phyloP scores from a whole-genome alignment of 2,113 vertebrate genomes.

The Mugil cephalus region DNA sequence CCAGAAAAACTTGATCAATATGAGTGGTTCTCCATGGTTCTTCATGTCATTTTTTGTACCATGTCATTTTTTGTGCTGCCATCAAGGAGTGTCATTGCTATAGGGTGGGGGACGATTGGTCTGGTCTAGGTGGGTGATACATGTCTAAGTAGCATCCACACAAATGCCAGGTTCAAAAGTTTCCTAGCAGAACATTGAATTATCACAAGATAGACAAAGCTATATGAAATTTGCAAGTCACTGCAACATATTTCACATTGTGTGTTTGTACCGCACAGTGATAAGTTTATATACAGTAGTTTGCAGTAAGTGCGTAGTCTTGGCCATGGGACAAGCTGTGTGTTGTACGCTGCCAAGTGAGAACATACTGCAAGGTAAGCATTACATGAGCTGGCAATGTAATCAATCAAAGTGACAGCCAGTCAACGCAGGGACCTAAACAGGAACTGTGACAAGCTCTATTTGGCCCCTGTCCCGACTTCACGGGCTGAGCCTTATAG shows the following conservation, averaged over 20 bases:
- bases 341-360: conserved; percentile 35
- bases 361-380: conserved; percentile 71
- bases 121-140: no score
- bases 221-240: not conserved
- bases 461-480: conserved; percentile 49
- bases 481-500: conserved; percentile 47
- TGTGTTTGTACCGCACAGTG: conserved; percentile 8
- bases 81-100: no score
- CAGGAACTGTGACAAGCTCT: conserved; percentile 58
- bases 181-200: no score
- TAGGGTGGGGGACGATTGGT: no score
- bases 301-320: conserved; percentile 9
- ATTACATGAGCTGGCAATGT: conserved; percentile 59
- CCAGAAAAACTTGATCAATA: no score
- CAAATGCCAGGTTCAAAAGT: no score
- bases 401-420: conserved; percentile 79
- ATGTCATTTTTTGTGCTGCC: no score
- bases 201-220: no score
- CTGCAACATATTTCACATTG: not conserved
- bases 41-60: no score
- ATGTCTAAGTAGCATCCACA: no score
- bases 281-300: conserved; percentile 13
- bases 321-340: conserved; percentile 9
- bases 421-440: conserved; percentile 49
- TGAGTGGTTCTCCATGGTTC: no score